A percentile compares a stretch with the other conserved stretches of the same genome.
Evolutionary conservation across 2,113 vertebrate species (phyloP).

Genomic region (Trochalopteron elliotii): DNA sequence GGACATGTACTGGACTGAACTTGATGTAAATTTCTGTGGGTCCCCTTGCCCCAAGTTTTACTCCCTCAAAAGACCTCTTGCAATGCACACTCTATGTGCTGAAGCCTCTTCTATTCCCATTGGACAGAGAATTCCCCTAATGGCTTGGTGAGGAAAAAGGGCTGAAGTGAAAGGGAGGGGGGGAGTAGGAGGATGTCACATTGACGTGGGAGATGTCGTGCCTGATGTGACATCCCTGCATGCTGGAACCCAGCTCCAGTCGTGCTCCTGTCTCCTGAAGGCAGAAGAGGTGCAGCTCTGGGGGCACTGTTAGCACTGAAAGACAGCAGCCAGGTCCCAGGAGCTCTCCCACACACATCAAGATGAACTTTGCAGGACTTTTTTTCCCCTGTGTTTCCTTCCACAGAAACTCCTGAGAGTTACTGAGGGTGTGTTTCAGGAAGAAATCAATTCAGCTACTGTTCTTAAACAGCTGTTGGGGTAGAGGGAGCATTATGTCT

Average conservation of each 20-base stretch:
- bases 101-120: background rate
- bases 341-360: constrained; percentile 24
- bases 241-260: background rate
- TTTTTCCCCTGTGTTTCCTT: background rate
- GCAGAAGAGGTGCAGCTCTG: background rate
- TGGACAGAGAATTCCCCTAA: background rate
- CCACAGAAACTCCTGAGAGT: background rate
- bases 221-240: background rate
- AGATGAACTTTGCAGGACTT: background rate
- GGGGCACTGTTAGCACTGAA: background rate
- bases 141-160: background rate
- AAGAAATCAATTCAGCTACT: background rate
- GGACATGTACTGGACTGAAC: background rate
- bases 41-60: background rate
- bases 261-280: background rate
- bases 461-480: background rate
- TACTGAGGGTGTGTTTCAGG: background rate
- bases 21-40: background rate
- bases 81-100: background rate
- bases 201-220: background rate
- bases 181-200: background rate
- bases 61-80: background rate
- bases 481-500: background rate
- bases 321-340: background rate
- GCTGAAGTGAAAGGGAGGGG: background rate